Evolutionary conservation across 2,888 invertebrate species (phyloP).

Genomic region (Polymixis lichenea): DNA sequence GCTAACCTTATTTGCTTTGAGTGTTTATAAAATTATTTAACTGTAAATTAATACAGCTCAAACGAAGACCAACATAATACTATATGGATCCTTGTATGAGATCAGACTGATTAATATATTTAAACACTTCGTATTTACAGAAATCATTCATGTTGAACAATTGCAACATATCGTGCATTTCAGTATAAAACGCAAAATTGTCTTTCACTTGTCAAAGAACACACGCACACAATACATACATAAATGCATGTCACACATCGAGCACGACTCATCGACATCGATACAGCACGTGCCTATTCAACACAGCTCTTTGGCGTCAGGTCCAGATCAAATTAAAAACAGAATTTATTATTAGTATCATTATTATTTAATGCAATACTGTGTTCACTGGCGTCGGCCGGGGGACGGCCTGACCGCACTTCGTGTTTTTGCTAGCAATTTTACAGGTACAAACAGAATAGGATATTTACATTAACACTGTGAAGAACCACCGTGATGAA

Average conservation of each 20-base stretch:
- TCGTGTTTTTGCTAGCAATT: constrained; percentile 83
- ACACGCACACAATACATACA: constrained; percentile 17
- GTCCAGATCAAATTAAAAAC: constrained; percentile 87
- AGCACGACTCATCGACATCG: constrained; percentile 46
- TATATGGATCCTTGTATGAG: not conserved
- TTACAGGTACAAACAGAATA: constrained; percentile 85
- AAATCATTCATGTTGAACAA: constrained; percentile 1
- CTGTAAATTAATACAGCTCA: not conserved
- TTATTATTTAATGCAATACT: constrained; percentile 87
- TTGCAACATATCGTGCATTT: constrained; percentile 1
- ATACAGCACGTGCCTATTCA: constrained; percentile 35
- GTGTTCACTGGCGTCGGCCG: constrained; percentile 65
- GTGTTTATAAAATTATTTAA: not conserved
- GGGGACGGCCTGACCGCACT: constrained; percentile 79
- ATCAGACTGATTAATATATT: not conserved
- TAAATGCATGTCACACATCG: constrained; percentile 18
- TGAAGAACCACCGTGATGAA: constrained; percentile 73
- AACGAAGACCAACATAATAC: not conserved
- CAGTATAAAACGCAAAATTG: constrained; percentile 13
- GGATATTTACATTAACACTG: constrained; percentile 86
- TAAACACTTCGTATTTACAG: not conserved
- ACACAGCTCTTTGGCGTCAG: constrained; percentile 73
- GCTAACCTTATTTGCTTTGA: too few relatives aligned
- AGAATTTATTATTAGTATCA: constrained; percentile 88
- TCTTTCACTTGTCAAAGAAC: constrained; percentile 19